Conservation (phyloP, 2,113 vertebrate genomes). For the Xiphophorus hellerii region DNA sequence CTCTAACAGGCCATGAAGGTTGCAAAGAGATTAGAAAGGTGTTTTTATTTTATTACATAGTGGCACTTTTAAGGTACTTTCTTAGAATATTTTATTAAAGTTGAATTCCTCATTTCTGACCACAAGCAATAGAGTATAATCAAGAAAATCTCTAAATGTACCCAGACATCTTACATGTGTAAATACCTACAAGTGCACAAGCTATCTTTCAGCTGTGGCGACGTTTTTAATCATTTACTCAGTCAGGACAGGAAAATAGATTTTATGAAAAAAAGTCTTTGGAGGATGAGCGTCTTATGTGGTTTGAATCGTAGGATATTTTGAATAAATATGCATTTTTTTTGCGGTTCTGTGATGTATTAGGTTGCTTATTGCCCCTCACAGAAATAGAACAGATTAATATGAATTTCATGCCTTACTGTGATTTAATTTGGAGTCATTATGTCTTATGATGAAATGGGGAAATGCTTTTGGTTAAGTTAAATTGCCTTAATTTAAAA, state of each 20-base stretch:
- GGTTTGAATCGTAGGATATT: conserved; percentile 6
- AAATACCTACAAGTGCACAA: neutral
- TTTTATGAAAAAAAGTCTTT: neutral
- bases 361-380: neutral
- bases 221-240: neutral
- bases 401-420: conserved; percentile 11
- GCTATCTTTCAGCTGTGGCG: neutral
- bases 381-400: conserved; percentile 6
- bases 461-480: neutral
- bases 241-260: neutral
- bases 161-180: neutral
- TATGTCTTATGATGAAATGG: conserved; percentile 1
- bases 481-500: neutral
- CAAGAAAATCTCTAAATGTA: neutral
- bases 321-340: neutral
- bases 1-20: too few relatives aligned
- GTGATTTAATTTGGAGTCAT: conserved; percentile 13
- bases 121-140: neutral
- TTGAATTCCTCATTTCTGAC: neutral
- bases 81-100: neutral
- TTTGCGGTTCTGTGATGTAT: neutral
- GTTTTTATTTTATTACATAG: too few relatives aligned
- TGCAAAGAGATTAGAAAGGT: too few relatives aligned
- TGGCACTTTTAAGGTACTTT: neutral
- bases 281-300: neutral